Base-by-base conservation (phyloP, 2,113 vertebrate genomes). In the Dipodomys stephensi region DNA sequence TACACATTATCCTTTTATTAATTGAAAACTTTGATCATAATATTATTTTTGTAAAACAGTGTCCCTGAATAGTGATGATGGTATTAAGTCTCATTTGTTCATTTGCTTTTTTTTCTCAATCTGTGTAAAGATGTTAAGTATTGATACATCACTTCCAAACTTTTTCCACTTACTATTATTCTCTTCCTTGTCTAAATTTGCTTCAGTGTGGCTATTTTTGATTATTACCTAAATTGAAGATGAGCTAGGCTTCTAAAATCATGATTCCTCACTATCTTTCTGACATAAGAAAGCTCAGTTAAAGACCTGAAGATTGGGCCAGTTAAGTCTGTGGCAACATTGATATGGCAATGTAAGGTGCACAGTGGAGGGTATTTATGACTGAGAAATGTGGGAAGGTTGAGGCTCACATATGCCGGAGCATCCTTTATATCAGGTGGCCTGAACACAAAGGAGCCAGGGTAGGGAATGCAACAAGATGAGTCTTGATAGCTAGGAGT, bases 11-110 rank as follows among this genome's bases (percentile, higher is more conserved):
- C 28, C 0, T 77, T 88, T 87, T 72, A 80, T 60, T 78, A 32
- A 62, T 49, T 90, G 20, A 94, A 81, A 62, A 67, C 49, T 86
- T 85, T 91, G 84, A 18, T 83, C 46, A 22, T 53, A 67, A 81
- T 23, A 76, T 94, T 90, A 44, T 67, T 89, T 82, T 79, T 88
- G 10, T 57, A 44, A 80, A 84, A 78, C 9, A 87, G 35, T 87
- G 65, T 46, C 53, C 5, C 20, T 64, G 20, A 4, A 62, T 93
- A 79, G 9, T 74, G 69, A 60, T 74, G 69, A 49, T 79, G 49
- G 53, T 69, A 39, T 16, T 18, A 81, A 35, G 30, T 22, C 77
- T 89, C 9, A 27, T 85, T 78, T 78, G 62, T n/a, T 93, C 23
- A 67, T 68, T 92, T 71, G 9, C 69, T 91, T 77, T 77, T 49